Conservation (phyloP, 2,888 invertebrate species). For the Stictocephala bisonia region DNA sequence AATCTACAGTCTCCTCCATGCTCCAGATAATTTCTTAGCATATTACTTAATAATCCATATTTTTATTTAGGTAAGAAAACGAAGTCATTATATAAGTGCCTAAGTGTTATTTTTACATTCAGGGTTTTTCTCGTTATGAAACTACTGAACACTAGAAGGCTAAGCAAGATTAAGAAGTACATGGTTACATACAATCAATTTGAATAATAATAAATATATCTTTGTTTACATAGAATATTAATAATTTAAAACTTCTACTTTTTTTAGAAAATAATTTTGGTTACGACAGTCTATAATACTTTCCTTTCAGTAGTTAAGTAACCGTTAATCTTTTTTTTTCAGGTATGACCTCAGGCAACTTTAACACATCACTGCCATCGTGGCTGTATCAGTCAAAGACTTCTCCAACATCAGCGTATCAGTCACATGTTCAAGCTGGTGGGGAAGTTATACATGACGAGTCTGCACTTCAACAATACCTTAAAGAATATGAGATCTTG, state of each 20-base stretch:
- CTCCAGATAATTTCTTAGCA: no score
- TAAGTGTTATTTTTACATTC: no score
- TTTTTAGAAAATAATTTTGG: neutral
- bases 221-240: neutral
- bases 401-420: conserved; percentile 54
- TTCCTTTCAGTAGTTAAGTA: neutral
- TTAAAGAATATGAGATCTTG: conserved; percentile 62
- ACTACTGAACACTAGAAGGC: no score
- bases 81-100: no score
- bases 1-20: no score
- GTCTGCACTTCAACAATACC: conserved; percentile 65
- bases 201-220: neutral
- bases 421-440: conserved; percentile 54
- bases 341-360: conserved; percentile 54
- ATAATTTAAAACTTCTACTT: neutral
- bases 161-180: no score
- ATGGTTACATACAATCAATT: neutral
- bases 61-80: no score
- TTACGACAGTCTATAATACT: neutral
- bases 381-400: conserved; percentile 63
- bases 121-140: no score
- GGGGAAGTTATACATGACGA: conserved; percentile 68
- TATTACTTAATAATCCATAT: no score
- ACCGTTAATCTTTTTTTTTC: conserved; percentile 16
- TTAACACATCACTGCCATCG: conserved; percentile 62